Evolutionary conservation across 2,113 vertebrate genomes (phyloP), one percentile per base, ranked within the genome.

Genomic region (Mus musculus): DNA sequence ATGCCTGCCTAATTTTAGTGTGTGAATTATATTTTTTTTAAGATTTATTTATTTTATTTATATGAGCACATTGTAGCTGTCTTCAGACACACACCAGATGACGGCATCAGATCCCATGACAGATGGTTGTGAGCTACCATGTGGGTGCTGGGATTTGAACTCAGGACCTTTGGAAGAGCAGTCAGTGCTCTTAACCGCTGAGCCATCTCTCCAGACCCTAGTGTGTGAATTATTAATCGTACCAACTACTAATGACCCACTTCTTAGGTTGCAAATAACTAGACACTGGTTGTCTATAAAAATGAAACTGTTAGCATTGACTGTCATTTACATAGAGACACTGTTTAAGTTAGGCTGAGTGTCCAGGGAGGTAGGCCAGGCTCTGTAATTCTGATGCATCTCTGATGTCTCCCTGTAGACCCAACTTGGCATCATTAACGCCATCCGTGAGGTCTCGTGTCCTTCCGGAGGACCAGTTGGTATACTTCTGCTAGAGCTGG

Each of bases 191-290:
- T 59, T 59, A 59, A 59, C 59, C 17, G 4, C 59, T 59, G 59
- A 59, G 5, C 59, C 59, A 59, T 19, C 59, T 59, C 59, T 59
- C 59, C 59, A 59, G 59, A 17, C 59, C 59, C 5, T 67, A 72
- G 59, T 54, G 73, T 7, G 7, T 61, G 30, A 69, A 78, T 86
- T 81, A 89, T 59, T 95, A 78, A 65, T 24, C 39, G 14, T 39
- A 42, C 63, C 39, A 2, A 24, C 36, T 95, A 14, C 63, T 87
- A 59, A 80, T 65, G 69, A 93, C 71, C 76, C n/a, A 24, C 56
- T 42, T 88, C 46, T 84, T 30, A n/a, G 67, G 67, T 89, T 46
- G 73, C 39, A 91, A 78, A 82, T 93, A 86, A 91, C 71, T 78
- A 67, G 46, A 46, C 30, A 19, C 82, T 76, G 73, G 73, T 85